A percentile compares a stretch with the other conserved stretches of the same genome.
phyloP scores from a whole-genome alignment of 2,797 vertebrate genomes.

The Cephalopachus bancanus region DNA sequence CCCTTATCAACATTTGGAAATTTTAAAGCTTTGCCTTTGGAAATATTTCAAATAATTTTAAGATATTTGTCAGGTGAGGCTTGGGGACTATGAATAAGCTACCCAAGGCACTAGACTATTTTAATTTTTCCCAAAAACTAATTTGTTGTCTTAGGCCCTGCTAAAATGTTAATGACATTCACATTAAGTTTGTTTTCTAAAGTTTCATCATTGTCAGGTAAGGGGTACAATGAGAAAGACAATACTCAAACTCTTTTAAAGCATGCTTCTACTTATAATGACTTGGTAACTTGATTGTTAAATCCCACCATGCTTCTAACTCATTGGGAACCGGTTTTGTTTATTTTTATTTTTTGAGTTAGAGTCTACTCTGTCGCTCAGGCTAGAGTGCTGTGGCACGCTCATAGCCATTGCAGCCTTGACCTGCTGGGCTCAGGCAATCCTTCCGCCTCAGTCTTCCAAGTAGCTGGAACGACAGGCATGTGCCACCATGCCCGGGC shows the following conservation, averaged over 20 bases:
- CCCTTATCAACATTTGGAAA: constrained; percentile 82
- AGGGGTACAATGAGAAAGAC: neutral
- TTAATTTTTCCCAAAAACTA: constrained; percentile 52
- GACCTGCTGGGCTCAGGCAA: too few relatives aligned
- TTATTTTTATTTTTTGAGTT: too few relatives aligned
- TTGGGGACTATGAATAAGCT: neutral
- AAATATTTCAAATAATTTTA: constrained; percentile 90
- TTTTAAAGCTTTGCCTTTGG: constrained; percentile 88
- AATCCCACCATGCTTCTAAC: constrained; percentile 11
- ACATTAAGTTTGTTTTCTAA: constrained; percentile 61
- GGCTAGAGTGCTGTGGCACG: too few relatives aligned
- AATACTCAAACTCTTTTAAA: constrained; percentile 45
- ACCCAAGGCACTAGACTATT: constrained; percentile 4
- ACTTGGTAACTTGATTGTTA: constrained; percentile 39
- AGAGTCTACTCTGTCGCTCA: too few relatives aligned
- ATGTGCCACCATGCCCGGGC: too few relatives aligned
- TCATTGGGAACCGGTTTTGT: neutral
- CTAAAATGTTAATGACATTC: constrained; percentile 59
- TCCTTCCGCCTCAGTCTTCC: too few relatives aligned
- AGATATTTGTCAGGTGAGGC: constrained; percentile 89
- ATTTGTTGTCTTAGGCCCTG: neutral
- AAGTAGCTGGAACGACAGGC: too few relatives aligned
- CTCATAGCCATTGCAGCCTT: too few relatives aligned
- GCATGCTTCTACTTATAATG: neutral
- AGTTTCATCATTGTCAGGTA: constrained; percentile 57